These are phyloP conservation scores for Grapholita molesta DNA, from an alignment of 1,140 invertebrate species.

Conservation along the genomic window DNA sequence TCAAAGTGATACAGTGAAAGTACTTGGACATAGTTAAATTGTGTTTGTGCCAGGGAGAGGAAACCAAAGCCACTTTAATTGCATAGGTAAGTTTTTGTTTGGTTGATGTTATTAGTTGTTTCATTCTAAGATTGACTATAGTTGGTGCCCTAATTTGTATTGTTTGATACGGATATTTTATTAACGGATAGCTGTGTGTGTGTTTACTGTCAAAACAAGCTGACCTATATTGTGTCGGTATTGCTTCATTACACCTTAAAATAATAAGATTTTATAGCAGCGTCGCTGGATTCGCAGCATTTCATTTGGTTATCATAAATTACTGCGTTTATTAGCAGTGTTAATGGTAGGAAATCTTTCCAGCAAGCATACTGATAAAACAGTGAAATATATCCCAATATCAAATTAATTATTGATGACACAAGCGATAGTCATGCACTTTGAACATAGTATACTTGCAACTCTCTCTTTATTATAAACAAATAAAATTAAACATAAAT, in stretches of 20 bases:
- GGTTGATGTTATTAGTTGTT: not conserved
- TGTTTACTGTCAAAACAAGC: not conserved
- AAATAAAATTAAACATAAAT: too few species aligned
- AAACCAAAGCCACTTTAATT: not conserved
- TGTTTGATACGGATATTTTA: too few species aligned
- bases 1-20: constrained; percentile 44
- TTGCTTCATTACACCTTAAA: not conserved
- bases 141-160: too few species aligned
- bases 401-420: too few species aligned
- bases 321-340: not conserved
- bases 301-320: too few species aligned
- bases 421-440: too few species aligned
- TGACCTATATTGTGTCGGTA: not conserved
- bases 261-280: not conserved
- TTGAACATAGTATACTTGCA: too few species aligned
- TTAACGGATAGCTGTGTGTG: not conserved
- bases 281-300: not conserved
- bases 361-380: too few species aligned
- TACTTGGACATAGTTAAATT: constrained; percentile 26
- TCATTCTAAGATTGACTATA: not conserved
- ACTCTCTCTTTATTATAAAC: too few species aligned
- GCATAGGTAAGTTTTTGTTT: constrained; percentile 2
- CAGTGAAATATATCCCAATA: too few species aligned
- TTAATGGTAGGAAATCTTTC: not conserved
- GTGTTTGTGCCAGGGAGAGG: constrained; percentile 4